Base-by-base conservation (phyloP, 2,888 invertebrate genomes). In the Nesidiocoris tenuis region DNA sequence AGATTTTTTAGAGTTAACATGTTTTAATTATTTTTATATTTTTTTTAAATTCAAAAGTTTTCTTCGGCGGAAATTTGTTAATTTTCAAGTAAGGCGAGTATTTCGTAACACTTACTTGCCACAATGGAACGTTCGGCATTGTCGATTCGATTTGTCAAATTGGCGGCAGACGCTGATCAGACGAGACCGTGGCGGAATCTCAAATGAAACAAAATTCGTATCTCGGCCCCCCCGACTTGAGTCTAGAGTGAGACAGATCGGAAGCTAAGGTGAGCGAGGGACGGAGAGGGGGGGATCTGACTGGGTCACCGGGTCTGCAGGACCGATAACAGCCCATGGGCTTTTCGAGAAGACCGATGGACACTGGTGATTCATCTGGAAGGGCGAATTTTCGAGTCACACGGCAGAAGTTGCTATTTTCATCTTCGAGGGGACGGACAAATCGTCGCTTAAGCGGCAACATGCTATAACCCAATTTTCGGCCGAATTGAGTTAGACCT, bases 21-120 rank as follows among this genome's bases (percentile, higher is more conserved):
- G n/a, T n/a, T n/a, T n/a, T n/a, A n/a, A n/a, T n/a, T n/a, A n/a
- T n/a, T n/a, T n/a, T n/a, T n/a, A n/a, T n/a, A n/a, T n/a, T n/a
- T n/a, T n/a, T n/a, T n/a, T n/a, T n/a, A n/a, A n/a, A n/a, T n/a
- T n/a, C n/a, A n/a, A n/a, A n/a, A n/a, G n/a, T n/a, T n/a, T n/a
- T n/a, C n/a, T n/a, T n/a, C n/a, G n/a, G n/a, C n/a, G n/a, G n/a
- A n/a, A n/a, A n/a, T n/a, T n/a, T n/a, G n/a, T n/a, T 39, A 39
- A 39, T 39, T 3, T 39, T 39, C 59, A 59, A 16, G 19, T 59
- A 59, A 54, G 16, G 54, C 54, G 54, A 54, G 54, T 54, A 16
- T 54, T n/a, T n/a, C n/a, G n/a, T n/a, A 39, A 39, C 39, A 39
- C 67, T 72, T 25, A 72, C 72, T 61, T 72, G 72, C 72, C 72